Base-by-base conservation (phyloP, 2,113 vertebrate species). In the Elephas maximus region DNA sequence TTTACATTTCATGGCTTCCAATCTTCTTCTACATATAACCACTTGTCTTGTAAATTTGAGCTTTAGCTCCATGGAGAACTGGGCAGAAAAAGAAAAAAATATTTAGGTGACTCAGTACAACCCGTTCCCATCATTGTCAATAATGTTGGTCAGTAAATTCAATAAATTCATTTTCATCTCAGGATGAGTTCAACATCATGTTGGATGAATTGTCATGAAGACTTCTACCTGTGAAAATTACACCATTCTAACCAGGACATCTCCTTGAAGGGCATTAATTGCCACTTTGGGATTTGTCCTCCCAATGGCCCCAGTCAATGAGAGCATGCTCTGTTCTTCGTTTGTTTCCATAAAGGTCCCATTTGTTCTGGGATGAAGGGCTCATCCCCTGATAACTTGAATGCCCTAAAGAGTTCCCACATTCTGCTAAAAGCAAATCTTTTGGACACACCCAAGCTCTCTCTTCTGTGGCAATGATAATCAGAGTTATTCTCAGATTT, bases 381-480 rank as follows among this genome's bases (percentile, higher is more conserved):
- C 24, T 26, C 33, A 44, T 92, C 71, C 79, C 84, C 12, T 76
- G 79, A 81, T 60, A 62, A 7, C 5, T 62, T 15, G n/a, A 90
- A 57, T 92, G 8, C 41, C 48, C 60, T 41, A 28, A 82, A 53
- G 80, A 41, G 14, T 69, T 51, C 24, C 62, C 18, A 17, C 14
- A 74, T 93, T 87, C 60, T 87, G 60, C 26, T 60, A 65, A 97
- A 91, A 67, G 63, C 10, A 92, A 71, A 53, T 65, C 11, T 28
- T 80, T 48, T 53, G 28, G 15, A 48, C 33, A 83, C 53, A 20
- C 8, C 51, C 17, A 0, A 6, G 1, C 21, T 91, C 17, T 74
- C 7, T 73, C 2, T 26, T 71, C 45, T 30, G n/a, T 85, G 23
- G 10, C 67, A 62, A 10, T 65, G 60, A 57, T 15, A 78, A 45